phyloP scores from a whole-genome alignment of 2,888 invertebrate species.

The Ctena decussata region DNA sequence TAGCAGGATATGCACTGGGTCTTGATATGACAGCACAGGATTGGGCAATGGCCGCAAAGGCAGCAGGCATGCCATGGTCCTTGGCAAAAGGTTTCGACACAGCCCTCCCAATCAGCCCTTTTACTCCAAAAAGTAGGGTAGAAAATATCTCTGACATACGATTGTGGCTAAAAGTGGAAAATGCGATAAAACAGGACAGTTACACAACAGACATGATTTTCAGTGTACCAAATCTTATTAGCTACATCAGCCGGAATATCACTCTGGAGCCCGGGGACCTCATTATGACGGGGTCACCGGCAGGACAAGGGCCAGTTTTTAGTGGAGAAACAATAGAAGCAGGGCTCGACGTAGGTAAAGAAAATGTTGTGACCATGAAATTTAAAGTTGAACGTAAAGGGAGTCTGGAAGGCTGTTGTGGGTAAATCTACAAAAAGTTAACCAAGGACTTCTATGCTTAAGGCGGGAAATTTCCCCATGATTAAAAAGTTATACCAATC shows the following conservation, averaged over 20 bases:
- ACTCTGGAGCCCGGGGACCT: conserved; percentile 92
- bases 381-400: conserved; percentile 59
- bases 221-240: conserved; percentile 90
- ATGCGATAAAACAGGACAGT: conserved; percentile 89
- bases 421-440: background rate
- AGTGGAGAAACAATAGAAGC: conserved; percentile 91
- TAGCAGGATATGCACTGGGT: conserved; percentile 91
- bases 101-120: conserved; percentile 91
- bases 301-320: conserved; percentile 90
- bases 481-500: too few relatives aligned
- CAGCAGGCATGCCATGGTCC: conserved; percentile 91
- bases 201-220: conserved; percentile 91
- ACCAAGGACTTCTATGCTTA: too few relatives aligned
- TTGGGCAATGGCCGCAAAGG: conserved; percentile 87
- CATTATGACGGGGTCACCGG: conserved; percentile 92
- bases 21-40: conserved; percentile 91
- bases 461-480: too few relatives aligned
- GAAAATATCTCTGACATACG: conserved; percentile 74
- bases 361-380: conserved; percentile 71
- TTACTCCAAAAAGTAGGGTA: conserved; percentile 88
- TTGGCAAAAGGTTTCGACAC: conserved; percentile 93
- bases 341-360: conserved; percentile 86
- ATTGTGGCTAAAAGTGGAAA: conserved; percentile 88
- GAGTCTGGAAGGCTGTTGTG: background rate
- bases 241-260: conserved; percentile 90